Evolutionary conservation across 2,113 vertebrate genomes (phyloP), one percentile per base, ranked within the genome.

Genomic region (Zosterops borbonicus): DNA sequence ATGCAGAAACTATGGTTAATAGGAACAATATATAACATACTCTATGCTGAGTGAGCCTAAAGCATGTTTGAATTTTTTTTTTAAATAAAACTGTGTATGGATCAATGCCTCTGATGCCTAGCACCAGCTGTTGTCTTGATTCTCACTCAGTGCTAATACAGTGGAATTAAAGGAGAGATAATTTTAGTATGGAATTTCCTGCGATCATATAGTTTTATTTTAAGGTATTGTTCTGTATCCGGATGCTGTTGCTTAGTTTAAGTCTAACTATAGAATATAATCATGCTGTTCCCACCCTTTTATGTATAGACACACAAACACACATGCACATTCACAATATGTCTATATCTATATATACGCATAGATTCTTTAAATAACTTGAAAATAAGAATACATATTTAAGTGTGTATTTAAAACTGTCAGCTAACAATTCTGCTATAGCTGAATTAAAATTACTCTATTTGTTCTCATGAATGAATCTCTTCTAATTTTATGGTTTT

Each of bases 101-200:
- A 49, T 91, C 58, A 68, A 25, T 85, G 20, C 5, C 16, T 91
- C 35, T 73, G 62, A 71, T 64, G 28, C 9, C 12, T 37, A 83
- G 12, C 46, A 78, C 17, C 65, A 79, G 28, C 81, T 89, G 65
- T 63, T 68, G 56, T 65, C 71, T 62, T 74, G 27, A 55, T 70
- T 96, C 46, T 23, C 3, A 3, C 60, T 90, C 83, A 49, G 41
- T 76, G 37, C 37, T 62, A 69, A 73, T 80, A 69, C 44, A 73
- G n/a, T 73, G 46, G 63, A 90, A 65, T 86, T 77, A 73, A 49
- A 91, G 49, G 67, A 60, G 46, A 62, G 79, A 14, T 49, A 92
- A 94, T 94, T 94, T 87, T 95, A 87, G 85, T 73, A 14, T 76
- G 70, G 92, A 77, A 93, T 94, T 93, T 96, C 68, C 85, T 92